These are phyloP conservation scores for Nomada ferruginata DNA, from an alignment of 2,888 invertebrate species.

Conservation along the genomic window DNA sequence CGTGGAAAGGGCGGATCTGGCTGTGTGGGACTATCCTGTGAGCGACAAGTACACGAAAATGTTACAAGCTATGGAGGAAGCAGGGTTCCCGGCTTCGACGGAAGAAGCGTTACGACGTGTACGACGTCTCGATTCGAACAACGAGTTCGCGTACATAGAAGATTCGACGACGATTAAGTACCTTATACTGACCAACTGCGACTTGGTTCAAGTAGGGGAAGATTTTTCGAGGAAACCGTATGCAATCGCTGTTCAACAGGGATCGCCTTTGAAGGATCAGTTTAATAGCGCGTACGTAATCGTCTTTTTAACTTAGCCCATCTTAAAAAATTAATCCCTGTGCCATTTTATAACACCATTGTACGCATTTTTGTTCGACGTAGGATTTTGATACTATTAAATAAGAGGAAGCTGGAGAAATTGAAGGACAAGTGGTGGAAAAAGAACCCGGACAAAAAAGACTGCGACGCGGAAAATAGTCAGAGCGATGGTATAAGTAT, in stretches of 20 bases:
- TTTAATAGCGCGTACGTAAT: constrained; percentile 95
- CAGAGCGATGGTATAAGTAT: constrained; percentile 99
- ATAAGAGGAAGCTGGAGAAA: constrained; percentile 95
- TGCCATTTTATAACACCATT: not conserved
- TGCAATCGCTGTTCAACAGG: constrained; percentile 98
- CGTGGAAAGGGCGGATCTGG: constrained; percentile 95
- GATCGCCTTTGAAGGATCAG: constrained; percentile 96
- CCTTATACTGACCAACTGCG: constrained; percentile 92
- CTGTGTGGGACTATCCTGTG: constrained; percentile 99
- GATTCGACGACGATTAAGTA: constrained; percentile 97
- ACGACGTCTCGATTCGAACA: constrained; percentile 89
- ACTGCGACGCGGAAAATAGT: constrained; percentile 94
- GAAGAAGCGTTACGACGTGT: constrained; percentile 92
- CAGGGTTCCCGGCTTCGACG: constrained; percentile 91
- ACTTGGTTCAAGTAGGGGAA: constrained; percentile 96
- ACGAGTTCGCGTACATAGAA: constrained; percentile 96
- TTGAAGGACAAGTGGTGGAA: constrained; percentile 99
- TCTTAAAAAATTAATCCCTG: not conserved
- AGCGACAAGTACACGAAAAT: constrained; percentile 99
- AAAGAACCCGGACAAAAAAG: constrained; percentile 90
- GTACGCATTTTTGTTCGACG: not conserved
- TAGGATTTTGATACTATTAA: constrained; percentile 96
- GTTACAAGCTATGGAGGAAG: constrained; percentile 97
- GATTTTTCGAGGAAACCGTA: constrained; percentile 99
- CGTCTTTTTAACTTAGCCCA: not conserved